Evolutionary conservation across 1,140 invertebrate genomes (phyloP).

Genomic region (Platorchestia sp.): DNA sequence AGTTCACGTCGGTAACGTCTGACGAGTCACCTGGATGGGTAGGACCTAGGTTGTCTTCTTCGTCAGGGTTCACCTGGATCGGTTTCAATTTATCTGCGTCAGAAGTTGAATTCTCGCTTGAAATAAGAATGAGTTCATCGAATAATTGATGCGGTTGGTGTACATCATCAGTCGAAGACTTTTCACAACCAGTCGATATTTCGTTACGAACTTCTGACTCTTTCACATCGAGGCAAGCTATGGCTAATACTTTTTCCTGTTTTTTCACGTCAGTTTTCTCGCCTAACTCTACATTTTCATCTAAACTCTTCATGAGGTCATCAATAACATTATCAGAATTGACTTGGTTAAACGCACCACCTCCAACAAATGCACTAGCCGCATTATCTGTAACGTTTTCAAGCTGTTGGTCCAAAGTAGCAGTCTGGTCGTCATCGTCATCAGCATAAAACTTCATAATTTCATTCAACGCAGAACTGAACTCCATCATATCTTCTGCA

Average conservation of each 20-base stretch:
- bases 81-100: neutral
- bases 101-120: neutral
- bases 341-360: neutral
- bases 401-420: neutral
- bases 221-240: neutral
- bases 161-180: neutral
- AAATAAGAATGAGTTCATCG: conserved; percentile 4
- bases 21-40: neutral
- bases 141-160: neutral
- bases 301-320: conserved; percentile 3
- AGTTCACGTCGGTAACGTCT: neutral
- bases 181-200: neutral
- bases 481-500: conserved; percentile 2
- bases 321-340: conserved; percentile 13
- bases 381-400: neutral
- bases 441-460: conserved; percentile 29
- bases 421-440: neutral
- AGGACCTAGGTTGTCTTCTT: neutral
- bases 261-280: neutral
- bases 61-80: neutral
- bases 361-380: neutral
- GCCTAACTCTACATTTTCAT: neutral
- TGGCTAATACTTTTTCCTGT: neutral
- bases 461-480: conserved; percentile 30
- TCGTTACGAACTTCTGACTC: neutral